These are phyloP conservation scores for Caenorhabditis uteleia DNA, from an alignment of 2,888 invertebrate species.

Conservation along the genomic window DNA sequence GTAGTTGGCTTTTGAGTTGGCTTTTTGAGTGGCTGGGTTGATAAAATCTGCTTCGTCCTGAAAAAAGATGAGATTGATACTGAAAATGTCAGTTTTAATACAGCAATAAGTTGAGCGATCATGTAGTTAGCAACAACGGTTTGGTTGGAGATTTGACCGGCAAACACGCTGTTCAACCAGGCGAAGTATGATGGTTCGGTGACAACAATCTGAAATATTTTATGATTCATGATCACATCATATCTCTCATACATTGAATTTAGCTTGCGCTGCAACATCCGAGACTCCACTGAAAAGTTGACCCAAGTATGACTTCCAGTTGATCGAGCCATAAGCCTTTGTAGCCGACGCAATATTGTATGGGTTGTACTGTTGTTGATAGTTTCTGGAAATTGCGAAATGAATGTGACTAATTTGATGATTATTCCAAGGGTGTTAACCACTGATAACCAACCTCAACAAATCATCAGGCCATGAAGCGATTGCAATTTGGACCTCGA, in stretches of 20 bases:
- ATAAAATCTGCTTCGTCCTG: constrained; percentile 43
- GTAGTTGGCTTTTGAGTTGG: constrained; percentile 32
- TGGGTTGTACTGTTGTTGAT: constrained; percentile 60
- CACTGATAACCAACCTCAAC: constrained; percentile 26
- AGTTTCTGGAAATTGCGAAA: constrained; percentile 51
- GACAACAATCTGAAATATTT: constrained; percentile 45
- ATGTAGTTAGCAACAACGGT: constrained; percentile 57
- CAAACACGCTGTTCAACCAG: constrained; percentile 56
- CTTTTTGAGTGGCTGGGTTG: constrained; percentile 2
- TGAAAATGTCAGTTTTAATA: not conserved
- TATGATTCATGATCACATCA: not conserved
- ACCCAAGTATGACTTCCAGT: constrained; percentile 46
- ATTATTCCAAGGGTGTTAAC: constrained; percentile 6
- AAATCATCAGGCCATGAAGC: constrained; percentile 56
- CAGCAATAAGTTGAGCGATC: constrained; percentile 24
- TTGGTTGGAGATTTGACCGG: constrained; percentile 22
- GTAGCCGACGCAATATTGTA: constrained; percentile 45
- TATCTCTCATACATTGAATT: constrained; percentile 18
- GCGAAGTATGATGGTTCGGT: constrained; percentile 59
- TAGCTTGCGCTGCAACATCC: constrained; percentile 1
- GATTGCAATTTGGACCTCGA: constrained; percentile 52
- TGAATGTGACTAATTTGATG: too few species aligned
- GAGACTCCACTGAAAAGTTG: constrained; percentile 34
- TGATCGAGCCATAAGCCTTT: constrained; percentile 43
- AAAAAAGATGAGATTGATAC: constrained; percentile 2